Conservation (phyloP, 2,888 invertebrate species). For the Strigamia crassipes region DNA sequence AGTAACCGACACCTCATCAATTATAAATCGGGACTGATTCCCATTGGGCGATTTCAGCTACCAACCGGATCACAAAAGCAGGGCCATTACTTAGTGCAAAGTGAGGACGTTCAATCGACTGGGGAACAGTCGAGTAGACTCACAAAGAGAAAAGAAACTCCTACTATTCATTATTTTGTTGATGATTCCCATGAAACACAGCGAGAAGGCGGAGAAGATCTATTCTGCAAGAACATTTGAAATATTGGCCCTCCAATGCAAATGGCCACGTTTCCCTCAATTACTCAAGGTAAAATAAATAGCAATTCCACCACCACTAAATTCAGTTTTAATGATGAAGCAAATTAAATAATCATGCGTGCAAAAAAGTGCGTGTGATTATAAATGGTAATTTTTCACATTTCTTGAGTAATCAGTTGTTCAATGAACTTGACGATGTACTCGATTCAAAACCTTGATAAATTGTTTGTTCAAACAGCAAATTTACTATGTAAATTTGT, state of each 20-base stretch:
- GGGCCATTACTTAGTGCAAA: slow-evolving; percentile 22
- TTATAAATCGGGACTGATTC: neutral
- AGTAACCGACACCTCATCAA: slow-evolving; percentile 11
- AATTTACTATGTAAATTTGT: no score
- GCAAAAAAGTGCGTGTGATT: no score
- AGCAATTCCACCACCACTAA: no score
- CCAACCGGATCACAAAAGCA: neutral
- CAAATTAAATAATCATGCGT: no score
- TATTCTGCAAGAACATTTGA: neutral
- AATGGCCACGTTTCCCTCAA: neutral
- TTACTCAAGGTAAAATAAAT: neutral
- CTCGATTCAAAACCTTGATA: no score
- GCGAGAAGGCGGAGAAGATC: neutral
- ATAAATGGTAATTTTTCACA: no score
- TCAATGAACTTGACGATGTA: no score
- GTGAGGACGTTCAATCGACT: slow-evolving; percentile 19
- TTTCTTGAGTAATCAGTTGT: no score
- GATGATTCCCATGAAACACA: neutral
- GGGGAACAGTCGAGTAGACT: neutral
- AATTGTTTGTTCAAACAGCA: no score
- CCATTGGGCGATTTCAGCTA: neutral
- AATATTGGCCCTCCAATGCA: neutral
- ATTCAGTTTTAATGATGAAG: no score
- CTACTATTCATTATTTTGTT: neutral
- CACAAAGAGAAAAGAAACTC: neutral